Evolutionary conservation across 2,113 vertebrate species (phyloP), one percentile per base, ranked within the genome.

Genomic region (Dromas ardeola): DNA sequence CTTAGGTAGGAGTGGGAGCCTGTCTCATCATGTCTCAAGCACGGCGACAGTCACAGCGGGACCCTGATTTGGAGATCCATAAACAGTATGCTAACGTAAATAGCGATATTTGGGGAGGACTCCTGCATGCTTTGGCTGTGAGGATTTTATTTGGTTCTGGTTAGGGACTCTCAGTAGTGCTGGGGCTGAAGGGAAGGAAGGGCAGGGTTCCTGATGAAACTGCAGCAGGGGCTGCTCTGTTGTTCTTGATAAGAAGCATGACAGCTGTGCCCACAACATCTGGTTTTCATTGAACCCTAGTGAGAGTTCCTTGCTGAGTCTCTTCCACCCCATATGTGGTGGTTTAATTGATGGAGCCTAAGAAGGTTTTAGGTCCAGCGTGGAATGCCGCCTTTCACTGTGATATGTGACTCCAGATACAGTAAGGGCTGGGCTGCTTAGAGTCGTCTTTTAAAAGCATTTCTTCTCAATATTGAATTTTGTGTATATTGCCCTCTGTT

Each of bases 311-410:
- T 97, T 93, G 88, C 84, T 97, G 94, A 90, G 96, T 90, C 84
- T 95, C 96, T 97, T 95, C 95, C 96, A 84, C 83, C 84, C 93
- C 96, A 94, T 93, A 96, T 95, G 95, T 94, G 93, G 92, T 93
- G 83, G 89, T 94, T 97, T 97, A 96, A 96, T 86, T 97, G 92
- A 94, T 97, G 86, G 93, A 96, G 96, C 91, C 91, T 87, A 91
- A 94, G 90, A 97, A 97, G 95, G 93, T 74, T 96, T 96, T 83
- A 94, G 87, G 86, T 97, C 90, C 92, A 91, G 88, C 1, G 0
- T 87, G 95, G 94, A 97, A 87, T 94, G 86, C 92, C 0, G 62
- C 78, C 83, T 95, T 97, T 97, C 79, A 82, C 85, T 95, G 74
- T 95, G 94, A 88, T 96, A 94, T 84, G 89, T 95, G 90, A 95